phyloP scores from a whole-genome alignment of 2,888 invertebrate genomes.

The Dioctria linearis region DNA sequence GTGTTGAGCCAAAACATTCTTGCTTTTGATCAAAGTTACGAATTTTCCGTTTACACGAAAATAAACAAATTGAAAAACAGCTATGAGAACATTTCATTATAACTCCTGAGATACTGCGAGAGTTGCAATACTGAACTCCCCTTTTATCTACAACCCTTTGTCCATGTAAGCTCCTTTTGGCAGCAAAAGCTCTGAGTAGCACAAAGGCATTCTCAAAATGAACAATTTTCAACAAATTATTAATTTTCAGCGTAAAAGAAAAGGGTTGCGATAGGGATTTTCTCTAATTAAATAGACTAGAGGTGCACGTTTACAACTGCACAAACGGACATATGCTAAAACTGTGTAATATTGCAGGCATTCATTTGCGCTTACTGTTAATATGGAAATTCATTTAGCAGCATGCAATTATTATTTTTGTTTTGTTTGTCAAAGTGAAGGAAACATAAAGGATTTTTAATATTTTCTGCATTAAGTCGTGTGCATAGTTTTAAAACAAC shows the following conservation, averaged over 20 bases:
- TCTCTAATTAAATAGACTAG: background rate
- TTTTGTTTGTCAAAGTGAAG: too few relatives aligned
- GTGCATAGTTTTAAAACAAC: too few relatives aligned
- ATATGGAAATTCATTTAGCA: too few relatives aligned
- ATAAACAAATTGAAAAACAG: slow-evolving; percentile 28
- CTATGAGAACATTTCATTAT: slow-evolving; percentile 10
- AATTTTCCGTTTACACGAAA: slow-evolving; percentile 10
- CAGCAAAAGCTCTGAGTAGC: background rate
- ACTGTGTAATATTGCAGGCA: too few relatives aligned
- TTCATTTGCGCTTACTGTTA: too few relatives aligned
- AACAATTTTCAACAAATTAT: slow-evolving; percentile 25
- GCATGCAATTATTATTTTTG: too few relatives aligned
- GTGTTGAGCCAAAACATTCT: slow-evolving; percentile 40
- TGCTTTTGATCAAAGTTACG: slow-evolving; percentile 37
- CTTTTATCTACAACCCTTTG: slow-evolving; percentile 6
- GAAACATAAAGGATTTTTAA: too few relatives aligned
- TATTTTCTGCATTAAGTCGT: too few relatives aligned
- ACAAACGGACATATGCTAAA: background rate
- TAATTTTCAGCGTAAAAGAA: slow-evolving; percentile 5
- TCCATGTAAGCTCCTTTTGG: background rate
- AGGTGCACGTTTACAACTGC: background rate
- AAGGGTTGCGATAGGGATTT: too few relatives aligned
- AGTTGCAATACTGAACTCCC: background rate
- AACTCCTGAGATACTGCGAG: background rate
- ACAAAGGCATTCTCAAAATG: background rate